These are phyloP conservation scores for Adineta ricciae DNA, from an alignment of 2,888 invertebrate species.

Conservation along the genomic window DNA sequence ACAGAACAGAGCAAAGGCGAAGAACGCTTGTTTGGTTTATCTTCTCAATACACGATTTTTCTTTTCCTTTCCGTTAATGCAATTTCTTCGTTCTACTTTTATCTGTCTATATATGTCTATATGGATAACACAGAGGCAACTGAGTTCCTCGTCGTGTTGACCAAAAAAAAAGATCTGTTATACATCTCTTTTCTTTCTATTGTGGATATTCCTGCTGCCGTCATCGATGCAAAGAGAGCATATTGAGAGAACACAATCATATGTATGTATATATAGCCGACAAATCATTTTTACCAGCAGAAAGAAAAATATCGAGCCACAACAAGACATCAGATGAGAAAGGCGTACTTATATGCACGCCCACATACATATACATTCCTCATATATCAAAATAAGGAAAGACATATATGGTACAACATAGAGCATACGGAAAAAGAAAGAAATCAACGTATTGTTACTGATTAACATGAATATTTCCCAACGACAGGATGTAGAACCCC, in stretches of 20 bases:
- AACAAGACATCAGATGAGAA: background rate
- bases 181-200: background rate
- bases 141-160: background rate
- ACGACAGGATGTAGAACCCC: background rate
- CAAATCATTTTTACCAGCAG: background rate
- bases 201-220: background rate
- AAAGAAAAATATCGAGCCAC: background rate
- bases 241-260: background rate
- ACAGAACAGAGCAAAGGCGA: background rate
- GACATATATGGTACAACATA: background rate
- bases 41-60: background rate
- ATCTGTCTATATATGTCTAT: background rate
- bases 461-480: background rate
- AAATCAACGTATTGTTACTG: background rate
- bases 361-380: background rate
- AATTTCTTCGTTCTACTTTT: background rate
- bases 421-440: background rate
- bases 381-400: background rate
- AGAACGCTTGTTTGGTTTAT: background rate
- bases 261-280: background rate
- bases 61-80: background rate
- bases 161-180: background rate
- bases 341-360: background rate
- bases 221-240: background rate
- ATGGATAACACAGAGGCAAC: background rate